These are phyloP conservation scores for Capromys pilorides DNA, from an alignment of 2,797 vertebrate genomes.

Conservation along the genomic window DNA sequence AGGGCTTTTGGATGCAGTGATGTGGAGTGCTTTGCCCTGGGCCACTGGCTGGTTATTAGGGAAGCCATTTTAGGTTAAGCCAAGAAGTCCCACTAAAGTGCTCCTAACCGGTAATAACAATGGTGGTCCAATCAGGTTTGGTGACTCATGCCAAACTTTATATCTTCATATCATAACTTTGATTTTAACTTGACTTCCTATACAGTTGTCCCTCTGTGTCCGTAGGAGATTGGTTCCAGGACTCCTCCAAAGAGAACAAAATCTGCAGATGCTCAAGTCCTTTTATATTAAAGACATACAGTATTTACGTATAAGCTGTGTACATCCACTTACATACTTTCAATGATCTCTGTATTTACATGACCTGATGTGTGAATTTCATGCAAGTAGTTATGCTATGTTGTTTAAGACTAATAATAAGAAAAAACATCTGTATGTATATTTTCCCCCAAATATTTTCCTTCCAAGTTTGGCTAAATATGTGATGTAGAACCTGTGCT, in stretches of 20 bases:
- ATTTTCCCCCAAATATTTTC: neutral
- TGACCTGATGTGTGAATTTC: neutral
- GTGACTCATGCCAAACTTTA: neutral
- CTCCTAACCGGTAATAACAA: neutral
- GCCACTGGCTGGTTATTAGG: neutral
- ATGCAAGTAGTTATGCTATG: neutral
- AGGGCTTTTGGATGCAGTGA: neutral
- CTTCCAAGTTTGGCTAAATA: neutral
- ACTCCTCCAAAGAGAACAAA: neutral
- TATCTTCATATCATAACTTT: neutral
- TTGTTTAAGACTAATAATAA: neutral
- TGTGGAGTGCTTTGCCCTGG: constrained; percentile 8
- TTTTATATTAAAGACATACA: neutral
- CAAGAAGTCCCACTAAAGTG: neutral
- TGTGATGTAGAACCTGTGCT: neutral
- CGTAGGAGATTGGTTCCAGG: neutral
- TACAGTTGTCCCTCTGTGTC: neutral
- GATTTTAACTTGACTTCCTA: neutral
- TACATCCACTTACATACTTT: neutral
- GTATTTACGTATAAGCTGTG: neutral
- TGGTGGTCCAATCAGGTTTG: neutral
- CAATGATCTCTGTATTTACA: neutral
- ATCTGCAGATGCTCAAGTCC: neutral
- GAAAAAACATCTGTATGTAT: neutral
- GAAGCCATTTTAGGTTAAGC: neutral